These are phyloP conservation scores for Anguilla megastoma DNA, from an alignment of 2,797 vertebrate genomes.

Conservation along the genomic window DNA sequence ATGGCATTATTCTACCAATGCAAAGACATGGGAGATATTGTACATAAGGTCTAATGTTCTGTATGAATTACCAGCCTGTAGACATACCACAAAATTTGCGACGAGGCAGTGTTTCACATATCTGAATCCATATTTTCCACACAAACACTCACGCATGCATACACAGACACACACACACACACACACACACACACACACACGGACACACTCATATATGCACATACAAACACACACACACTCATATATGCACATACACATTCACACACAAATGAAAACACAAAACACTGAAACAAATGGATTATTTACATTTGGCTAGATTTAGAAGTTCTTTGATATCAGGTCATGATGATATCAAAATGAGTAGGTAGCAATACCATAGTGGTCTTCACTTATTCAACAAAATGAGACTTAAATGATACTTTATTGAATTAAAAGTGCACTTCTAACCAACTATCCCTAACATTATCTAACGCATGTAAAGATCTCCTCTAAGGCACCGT, in stretches of 20 bases:
- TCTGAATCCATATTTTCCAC: not conserved
- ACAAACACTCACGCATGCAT: not conserved
- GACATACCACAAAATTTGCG: slow-evolving; percentile 11
- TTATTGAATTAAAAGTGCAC: not conserved
- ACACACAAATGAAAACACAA: not conserved
- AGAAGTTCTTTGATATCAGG: not conserved
- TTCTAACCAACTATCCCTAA: not conserved
- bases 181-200: slow-evolving; percentile 9
- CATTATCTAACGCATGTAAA: not conserved
- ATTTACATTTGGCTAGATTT: not conserved
- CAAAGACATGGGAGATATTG: slow-evolving; percentile 63
- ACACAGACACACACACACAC: not conserved
- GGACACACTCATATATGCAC: not conserved
- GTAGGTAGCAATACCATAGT: not conserved
- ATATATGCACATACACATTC: not conserved
- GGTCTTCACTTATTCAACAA: not conserved
- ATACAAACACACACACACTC: slow-evolving; percentile 19
- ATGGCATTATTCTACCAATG: slow-evolving; percentile 55
- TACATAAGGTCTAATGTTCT: slow-evolving; percentile 41
- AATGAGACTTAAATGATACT: not conserved
- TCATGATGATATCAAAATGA: not conserved
- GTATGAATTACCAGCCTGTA: slow-evolving; percentile 41
- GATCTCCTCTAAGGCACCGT: not conserved
- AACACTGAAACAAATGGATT: slow-evolving; percentile 8
- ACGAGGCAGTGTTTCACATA: slow-evolving; percentile 30